These are phyloP conservation scores for Chelon auratus DNA, from an alignment of 2,797 vertebrate species.

Conservation along the genomic window DNA sequence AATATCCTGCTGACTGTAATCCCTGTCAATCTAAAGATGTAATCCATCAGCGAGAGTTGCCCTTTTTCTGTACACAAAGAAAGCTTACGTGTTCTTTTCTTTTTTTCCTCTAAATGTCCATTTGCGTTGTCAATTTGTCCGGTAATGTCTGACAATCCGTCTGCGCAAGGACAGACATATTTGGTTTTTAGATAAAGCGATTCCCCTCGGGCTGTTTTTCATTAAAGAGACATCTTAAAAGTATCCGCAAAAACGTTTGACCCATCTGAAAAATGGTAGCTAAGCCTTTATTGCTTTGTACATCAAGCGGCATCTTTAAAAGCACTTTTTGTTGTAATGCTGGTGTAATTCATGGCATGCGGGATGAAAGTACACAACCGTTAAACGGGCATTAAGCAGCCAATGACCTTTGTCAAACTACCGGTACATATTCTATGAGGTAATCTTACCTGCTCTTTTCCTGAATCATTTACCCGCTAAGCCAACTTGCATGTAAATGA, in stretches of 20 bases:
- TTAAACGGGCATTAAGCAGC: constrained; percentile 23
- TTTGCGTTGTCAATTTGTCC: constrained; percentile 6
- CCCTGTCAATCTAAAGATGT: constrained; percentile 61
- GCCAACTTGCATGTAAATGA: background rate
- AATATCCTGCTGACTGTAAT: constrained; percentile 61
- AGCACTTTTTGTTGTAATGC: constrained; percentile 6
- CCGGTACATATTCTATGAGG: background rate
- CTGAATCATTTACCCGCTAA: background rate
- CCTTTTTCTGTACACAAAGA: constrained; percentile 17
- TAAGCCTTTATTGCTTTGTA: background rate
- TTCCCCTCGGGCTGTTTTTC: background rate
- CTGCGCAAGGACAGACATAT: constrained; percentile 9
- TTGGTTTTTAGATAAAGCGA: constrained; percentile 13
- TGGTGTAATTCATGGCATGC: constrained; percentile 9
- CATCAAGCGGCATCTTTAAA: constrained; percentile 5
- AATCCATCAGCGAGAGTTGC: constrained; percentile 50
- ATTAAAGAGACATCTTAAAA: background rate
- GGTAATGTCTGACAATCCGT: constrained; percentile 11
- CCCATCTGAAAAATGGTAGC: constrained; percentile 1
- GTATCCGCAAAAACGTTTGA: background rate
- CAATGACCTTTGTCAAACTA: constrained; percentile 26
- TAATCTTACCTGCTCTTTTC: background rate
- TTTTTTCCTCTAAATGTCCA: constrained; percentile 1
- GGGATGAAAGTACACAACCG: constrained; percentile 8
- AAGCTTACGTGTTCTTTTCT: constrained; percentile 4